These are phyloP conservation scores for Vidua macroura DNA, from an alignment of 2,113 vertebrate species.

Conservation along the genomic window DNA sequence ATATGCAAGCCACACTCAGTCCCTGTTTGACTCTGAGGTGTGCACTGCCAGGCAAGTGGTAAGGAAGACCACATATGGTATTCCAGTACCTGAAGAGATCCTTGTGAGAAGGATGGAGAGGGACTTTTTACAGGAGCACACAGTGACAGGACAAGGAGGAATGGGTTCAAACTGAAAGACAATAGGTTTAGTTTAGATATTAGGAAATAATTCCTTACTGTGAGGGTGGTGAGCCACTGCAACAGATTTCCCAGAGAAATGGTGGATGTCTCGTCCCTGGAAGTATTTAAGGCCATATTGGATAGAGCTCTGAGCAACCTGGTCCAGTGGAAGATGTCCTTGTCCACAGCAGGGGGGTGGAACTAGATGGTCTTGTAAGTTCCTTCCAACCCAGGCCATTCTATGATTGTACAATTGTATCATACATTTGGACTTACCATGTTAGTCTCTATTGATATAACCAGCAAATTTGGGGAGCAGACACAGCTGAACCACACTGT, in stretches of 20 bases:
- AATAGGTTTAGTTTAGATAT: not conserved
- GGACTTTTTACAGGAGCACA: not conserved
- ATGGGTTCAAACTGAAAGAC: not conserved
- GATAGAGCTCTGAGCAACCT: not conserved
- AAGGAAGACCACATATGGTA: not conserved
- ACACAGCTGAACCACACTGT: not conserved
- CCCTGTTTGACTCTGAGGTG: not conserved
- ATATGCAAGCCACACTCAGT: not conserved
- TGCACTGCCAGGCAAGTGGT: not conserved
- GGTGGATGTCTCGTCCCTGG: not conserved
- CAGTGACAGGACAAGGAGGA: not conserved
- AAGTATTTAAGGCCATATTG: not conserved
- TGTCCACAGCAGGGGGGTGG: not conserved
- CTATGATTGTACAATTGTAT: not conserved
- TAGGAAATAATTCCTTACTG: not conserved
- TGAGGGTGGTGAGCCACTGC: not conserved
- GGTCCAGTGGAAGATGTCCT: not conserved
- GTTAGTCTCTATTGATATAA: not conserved
- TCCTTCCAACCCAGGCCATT: not conserved
- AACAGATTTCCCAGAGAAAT: not conserved
- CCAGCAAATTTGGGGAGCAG: not conserved
- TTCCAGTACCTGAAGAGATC: not conserved
- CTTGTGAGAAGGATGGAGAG: not conserved
- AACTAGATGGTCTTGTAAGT: not conserved
- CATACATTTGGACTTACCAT: not conserved